These are phyloP conservation scores for Ia io DNA, from an alignment of 2,113 vertebrate genomes.

Conservation along the genomic window DNA sequence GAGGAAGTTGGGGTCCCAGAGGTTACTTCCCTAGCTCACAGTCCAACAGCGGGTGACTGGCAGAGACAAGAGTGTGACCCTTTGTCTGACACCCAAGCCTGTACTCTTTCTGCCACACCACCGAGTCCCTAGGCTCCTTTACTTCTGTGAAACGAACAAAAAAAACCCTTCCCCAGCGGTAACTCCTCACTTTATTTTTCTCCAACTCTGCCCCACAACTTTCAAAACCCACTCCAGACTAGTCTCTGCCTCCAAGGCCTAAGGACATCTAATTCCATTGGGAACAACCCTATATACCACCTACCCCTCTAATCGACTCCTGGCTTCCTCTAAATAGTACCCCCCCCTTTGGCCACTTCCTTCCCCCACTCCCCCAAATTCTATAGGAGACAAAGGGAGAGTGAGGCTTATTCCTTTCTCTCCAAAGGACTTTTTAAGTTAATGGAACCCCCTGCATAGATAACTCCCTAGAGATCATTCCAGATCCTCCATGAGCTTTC, in stretches of 20 bases:
- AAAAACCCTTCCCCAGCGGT: not conserved
- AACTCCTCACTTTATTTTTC: not conserved
- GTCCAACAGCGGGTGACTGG: not conserved
- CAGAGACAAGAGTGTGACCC: not conserved
- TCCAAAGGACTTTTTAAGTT: not conserved
- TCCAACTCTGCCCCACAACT: not conserved
- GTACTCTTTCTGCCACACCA: not conserved
- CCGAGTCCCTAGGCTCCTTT: not conserved
- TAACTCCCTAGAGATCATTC: not conserved
- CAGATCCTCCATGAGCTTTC: not conserved
- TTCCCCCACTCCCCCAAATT: not conserved
- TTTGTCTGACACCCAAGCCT: not conserved
- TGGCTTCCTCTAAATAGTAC: not conserved
- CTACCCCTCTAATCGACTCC: not conserved
- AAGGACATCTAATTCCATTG: not conserved
- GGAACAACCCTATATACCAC: not conserved
- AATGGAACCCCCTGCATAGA: not conserved
- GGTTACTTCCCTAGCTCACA: not conserved
- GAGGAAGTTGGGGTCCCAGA: not conserved
- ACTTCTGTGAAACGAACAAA: not conserved
- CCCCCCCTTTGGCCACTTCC: not conserved
- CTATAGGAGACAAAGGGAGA: not conserved
- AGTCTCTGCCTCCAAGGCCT: not conserved
- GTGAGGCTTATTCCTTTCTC: not conserved
- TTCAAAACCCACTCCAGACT: not conserved